phyloP scores from a whole-genome alignment of 2,113 vertebrate species.

The Vireo altiloquus region DNA sequence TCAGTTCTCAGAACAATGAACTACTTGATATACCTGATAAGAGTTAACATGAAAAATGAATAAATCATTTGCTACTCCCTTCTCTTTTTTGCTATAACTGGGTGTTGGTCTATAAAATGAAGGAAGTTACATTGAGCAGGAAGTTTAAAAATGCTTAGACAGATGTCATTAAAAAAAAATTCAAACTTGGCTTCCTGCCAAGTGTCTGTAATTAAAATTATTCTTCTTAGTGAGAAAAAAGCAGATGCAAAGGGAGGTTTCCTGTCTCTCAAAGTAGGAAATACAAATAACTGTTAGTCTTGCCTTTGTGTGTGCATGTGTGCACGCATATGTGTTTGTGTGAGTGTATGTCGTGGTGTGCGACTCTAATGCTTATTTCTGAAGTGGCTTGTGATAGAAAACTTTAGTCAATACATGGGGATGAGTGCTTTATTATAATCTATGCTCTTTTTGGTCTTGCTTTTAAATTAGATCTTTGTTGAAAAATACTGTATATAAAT shows the following conservation, averaged over 20 bases:
- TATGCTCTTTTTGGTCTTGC: neutral
- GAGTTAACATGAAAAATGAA: slow-evolving; percentile 43
- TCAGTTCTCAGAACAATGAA: slow-evolving; percentile 47
- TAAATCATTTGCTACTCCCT: slow-evolving; percentile 45
- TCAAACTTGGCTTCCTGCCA: slow-evolving; percentile 56
- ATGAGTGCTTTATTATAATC: slow-evolving; percentile 1
- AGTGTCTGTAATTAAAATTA: slow-evolving; percentile 66
- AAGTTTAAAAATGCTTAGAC: slow-evolving; percentile 65
- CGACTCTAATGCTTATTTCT: slow-evolving; percentile 1
- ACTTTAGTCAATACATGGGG: neutral
- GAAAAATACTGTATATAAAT: neutral
- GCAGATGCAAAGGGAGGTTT: slow-evolving; percentile 60
- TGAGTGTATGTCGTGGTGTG: neutral
- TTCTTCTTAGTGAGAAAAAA: slow-evolving; percentile 61
- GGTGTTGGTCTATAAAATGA: slow-evolving; percentile 63
- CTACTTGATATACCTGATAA: slow-evolving; percentile 54
- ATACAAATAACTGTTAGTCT: slow-evolving; percentile 57
- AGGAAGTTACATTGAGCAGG: slow-evolving; percentile 61
- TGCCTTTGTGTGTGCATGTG: slow-evolving; percentile 24
- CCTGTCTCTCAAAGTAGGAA: slow-evolving; percentile 61
- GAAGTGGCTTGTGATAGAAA: slow-evolving; percentile 10
- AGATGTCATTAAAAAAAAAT: slow-evolving; percentile 55
- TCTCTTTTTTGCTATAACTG: slow-evolving; percentile 40
- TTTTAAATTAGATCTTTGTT: slow-evolving; percentile 20
- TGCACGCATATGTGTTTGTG: neutral